A percentile compares a stretch with the other conserved stretches of the same genome.
phyloP scores from a whole-genome alignment of 2,888 invertebrate genomes.

The Melipona beecheii region DNA sequence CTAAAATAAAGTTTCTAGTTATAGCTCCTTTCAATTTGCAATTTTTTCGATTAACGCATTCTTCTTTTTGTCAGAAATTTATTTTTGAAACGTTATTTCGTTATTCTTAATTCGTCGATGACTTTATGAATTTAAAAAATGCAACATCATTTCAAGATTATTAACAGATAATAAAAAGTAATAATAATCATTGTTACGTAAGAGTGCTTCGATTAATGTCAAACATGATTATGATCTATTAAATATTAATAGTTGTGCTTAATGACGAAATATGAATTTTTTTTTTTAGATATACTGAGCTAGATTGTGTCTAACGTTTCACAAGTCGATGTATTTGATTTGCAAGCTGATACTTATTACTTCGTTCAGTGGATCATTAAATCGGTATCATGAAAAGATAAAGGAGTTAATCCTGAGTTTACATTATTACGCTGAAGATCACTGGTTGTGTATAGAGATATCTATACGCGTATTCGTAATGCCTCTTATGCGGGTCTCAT shows the following conservation, averaged over 20 bases:
- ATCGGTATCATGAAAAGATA: conserved; percentile 12
- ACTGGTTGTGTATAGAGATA: conserved; percentile 33
- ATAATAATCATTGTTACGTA: too few relatives aligned
- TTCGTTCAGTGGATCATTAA: background rate
- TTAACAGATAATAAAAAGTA: too few relatives aligned
- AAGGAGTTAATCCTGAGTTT: conserved; percentile 41
- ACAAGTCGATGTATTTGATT: background rate
- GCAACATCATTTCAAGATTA: background rate
- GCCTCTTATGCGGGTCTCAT: conserved; percentile 67
- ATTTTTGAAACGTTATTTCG: background rate
- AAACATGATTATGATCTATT: too few relatives aligned
- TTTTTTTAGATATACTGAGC: too few relatives aligned
- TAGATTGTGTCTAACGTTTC: too few relatives aligned
- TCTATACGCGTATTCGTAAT: conserved; percentile 53
- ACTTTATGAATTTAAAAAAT: background rate
- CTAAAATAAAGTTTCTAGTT: too few relatives aligned
- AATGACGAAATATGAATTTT: too few relatives aligned
- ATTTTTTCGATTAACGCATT: too few relatives aligned
- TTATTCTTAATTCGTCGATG: background rate
- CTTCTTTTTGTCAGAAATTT: background rate
- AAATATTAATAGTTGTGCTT: too few relatives aligned
- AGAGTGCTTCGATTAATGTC: too few relatives aligned
- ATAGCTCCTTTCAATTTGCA: too few relatives aligned
- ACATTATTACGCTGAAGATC: conserved; percentile 48
- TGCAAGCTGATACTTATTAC: background rate